Percentiles rank a stretch among this genome's conserved stretches.
These are phyloP conservation scores for Orestias chungarensis DNA, from an alignment of 2,797 vertebrate genomes.

Conservation along the genomic window DNA sequence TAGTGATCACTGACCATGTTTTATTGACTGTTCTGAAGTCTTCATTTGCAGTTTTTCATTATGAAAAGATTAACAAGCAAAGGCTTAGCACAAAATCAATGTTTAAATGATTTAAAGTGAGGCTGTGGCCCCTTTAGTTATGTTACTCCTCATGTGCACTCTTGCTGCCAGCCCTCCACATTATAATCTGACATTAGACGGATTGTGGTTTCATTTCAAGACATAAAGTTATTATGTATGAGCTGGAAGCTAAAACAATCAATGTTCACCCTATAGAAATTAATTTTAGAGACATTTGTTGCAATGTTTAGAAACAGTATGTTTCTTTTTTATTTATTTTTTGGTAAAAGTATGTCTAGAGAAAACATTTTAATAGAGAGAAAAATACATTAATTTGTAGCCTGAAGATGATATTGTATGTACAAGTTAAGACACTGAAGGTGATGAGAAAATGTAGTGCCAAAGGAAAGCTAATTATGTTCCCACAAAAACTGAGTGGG, in stretches of 20 bases:
- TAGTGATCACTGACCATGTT: slow-evolving; percentile 70
- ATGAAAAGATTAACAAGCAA: slow-evolving; percentile 75
- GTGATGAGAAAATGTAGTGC: slow-evolving; percentile 38
- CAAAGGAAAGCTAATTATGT: slow-evolving; percentile 53
- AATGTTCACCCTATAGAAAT: slow-evolving; percentile 43
- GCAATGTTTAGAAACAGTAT: slow-evolving; percentile 13
- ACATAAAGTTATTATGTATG: slow-evolving; percentile 62
- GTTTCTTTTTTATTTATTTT: slow-evolving; percentile 13
- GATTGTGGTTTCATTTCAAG: slow-evolving; percentile 61
- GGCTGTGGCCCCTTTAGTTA: slow-evolving; percentile 68
- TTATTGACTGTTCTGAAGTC: slow-evolving; percentile 74
- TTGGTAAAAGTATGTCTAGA: background rate
- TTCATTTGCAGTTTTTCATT: slow-evolving; percentile 78
- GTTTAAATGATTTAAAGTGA: slow-evolving; percentile 78
- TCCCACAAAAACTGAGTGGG: slow-evolving; percentile 38
- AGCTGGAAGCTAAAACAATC: slow-evolving; percentile 55
- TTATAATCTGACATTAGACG: slow-evolving; percentile 66
- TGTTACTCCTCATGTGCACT: slow-evolving; percentile 65
- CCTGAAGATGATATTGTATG: slow-evolving; percentile 15
- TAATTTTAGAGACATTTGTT: slow-evolving; percentile 34
- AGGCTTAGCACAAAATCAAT: slow-evolving; percentile 75
- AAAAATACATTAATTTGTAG: background rate
- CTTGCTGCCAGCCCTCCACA: slow-evolving; percentile 58
- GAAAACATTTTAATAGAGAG: background rate
- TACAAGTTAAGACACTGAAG: slow-evolving; percentile 34